Base-by-base conservation (phyloP, 2,888 invertebrate genomes). In the Panorpa germanica region DNA sequence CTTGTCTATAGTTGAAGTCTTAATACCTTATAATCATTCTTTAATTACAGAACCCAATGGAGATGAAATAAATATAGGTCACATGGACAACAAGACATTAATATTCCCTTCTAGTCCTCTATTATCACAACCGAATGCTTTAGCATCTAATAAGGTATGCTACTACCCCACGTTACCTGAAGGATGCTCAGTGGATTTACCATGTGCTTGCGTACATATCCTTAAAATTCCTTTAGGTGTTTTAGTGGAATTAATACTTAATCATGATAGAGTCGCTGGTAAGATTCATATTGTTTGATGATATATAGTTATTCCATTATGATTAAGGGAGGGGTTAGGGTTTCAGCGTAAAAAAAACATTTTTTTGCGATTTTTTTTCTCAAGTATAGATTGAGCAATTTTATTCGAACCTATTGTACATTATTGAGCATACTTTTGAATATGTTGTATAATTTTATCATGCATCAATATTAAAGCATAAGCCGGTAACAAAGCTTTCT, bases 111-210 rank as follows among this genome's bases (percentile, higher is more conserved):
- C 37, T n/a, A 29, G 26, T 21, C 35, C 38, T 2, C 18, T 34
- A 2, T 28, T 38, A 4, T 24, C 31, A 4, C 37, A 38, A 32
- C 41, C 40, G 7, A 35, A 37, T 18, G 37, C 44, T 34, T 42
- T 51, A 32, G 41, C 45, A 32, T 45, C 47, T 31, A 39, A 39
- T 14, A 31, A 44, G 28, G 52, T 44, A 38, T 47, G 53, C 28
- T 42, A 45, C 38, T 41, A 37, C 25, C 10, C 23, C 3, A 32
- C 39, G 9, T 32, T 36, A 31, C 44, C 47, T n/a, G 13, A 19
- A 2, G 13, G 18, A 10, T 34, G 35, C 25, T 18, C 23, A 3
- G 20, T 27, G 16, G 12, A 19, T 20, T 14, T 28, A 9, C 13
- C 35, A 16, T 39, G 40, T 29, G 10, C 23, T 9, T 40, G 40